Base-by-base conservation (phyloP, 2,797 vertebrate genomes). In the Melanotaenia boesemani region DNA sequence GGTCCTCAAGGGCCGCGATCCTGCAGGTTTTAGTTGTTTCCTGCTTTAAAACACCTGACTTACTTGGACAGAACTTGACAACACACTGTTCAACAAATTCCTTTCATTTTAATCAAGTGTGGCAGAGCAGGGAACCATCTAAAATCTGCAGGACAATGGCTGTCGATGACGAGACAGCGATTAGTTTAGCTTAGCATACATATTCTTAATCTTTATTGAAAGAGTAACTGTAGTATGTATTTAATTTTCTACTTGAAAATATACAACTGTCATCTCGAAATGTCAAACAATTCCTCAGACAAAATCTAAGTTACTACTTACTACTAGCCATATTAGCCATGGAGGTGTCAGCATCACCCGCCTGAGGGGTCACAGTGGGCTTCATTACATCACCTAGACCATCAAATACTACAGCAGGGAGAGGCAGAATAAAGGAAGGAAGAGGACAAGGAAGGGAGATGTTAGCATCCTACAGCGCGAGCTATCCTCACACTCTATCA, bases 321-420 rank as follows among this genome's bases (percentile, higher is more conserved):
- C 98, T 99, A 94, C 97, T 97, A 84, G 98, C 96, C 96, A 99
- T 94, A 91, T 96, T 99, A 90, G 97, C 98, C 91, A 99, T 97
- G 80, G 97, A 97, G 0, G 97, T 96, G 87, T 99, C 98, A 88
- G 99, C 96, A 85, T 99, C 97, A 9, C 96, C 96, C 16, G 95
- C 93, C 77, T 97, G 90, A 68, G 98, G 96, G 85, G 95, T 96
- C 95, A 97, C 92, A 20, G 97, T 97, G 84, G 98, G 98, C 95
- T 97, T 98, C 88, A 99, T 97, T 91, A 99, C 95, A 89, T 99
- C 98, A 60, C 97, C 98, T 97, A 99, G 90, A 81, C 97, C 97
- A 92, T 97, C 97, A 93, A 99, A 99, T 83, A 96, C 98, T 99
- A 91, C 61, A 86, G 76, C 74, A 41, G 61, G 86, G 69, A 34